Conservation (phyloP, 1,140 invertebrate species). For the Heliconius congener region DNA sequence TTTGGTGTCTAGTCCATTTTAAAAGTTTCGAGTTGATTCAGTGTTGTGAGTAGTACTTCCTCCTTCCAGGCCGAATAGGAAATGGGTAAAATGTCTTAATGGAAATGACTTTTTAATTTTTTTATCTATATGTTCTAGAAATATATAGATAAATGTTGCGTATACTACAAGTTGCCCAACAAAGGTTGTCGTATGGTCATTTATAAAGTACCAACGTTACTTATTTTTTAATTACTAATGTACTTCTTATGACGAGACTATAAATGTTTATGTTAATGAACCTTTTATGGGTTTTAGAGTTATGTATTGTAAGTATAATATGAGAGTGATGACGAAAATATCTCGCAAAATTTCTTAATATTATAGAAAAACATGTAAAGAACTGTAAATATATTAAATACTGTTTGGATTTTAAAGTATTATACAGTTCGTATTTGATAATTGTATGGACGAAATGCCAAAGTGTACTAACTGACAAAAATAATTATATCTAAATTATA, state of each 20-base stretch:
- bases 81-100: not conserved
- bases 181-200: constrained; percentile 3
- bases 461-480: not conserved
- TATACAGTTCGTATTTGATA: constrained; percentile 8
- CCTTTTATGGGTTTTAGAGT: not conserved
- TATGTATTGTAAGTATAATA: constrained; percentile 4
- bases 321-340: not conserved
- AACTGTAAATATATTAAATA: constrained; percentile 14
- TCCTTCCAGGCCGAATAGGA: not conserved
- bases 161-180: not conserved
- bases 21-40: not conserved
- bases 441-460: not conserved
- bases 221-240: constrained; percentile 11
- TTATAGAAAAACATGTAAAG: not conserved
- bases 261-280: constrained; percentile 10
- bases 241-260: constrained; percentile 12
- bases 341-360: constrained; percentile 3
- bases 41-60: constrained; percentile 13
- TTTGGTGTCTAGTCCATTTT: constrained; percentile 9
- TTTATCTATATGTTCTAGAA: not conserved
- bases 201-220: not conserved
- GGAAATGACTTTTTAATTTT: not conserved
- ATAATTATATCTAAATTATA: not conserved
- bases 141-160: not conserved
- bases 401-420: constrained; percentile 3